Conservation (phyloP, 1,140 invertebrate genomes). For the Ctenoplectra terminalis region DNA sequence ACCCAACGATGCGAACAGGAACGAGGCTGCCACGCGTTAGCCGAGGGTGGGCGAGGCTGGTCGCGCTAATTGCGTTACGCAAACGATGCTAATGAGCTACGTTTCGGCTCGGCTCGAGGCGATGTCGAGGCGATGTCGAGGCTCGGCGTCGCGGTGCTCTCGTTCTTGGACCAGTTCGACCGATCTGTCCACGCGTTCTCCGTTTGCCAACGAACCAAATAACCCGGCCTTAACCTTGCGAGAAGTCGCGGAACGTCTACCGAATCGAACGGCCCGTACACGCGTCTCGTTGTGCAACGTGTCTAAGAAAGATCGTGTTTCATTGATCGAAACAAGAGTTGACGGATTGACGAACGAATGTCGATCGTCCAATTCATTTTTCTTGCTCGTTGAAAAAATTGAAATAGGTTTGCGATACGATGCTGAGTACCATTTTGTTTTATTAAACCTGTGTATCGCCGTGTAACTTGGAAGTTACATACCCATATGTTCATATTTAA, state of each 20-base stretch:
- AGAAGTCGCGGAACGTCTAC: constrained; percentile 3
- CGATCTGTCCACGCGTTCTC: constrained; percentile 16
- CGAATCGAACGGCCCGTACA: background rate
- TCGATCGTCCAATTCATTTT: background rate
- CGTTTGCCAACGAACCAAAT: constrained; percentile 57
- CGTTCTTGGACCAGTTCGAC: constrained; percentile 33
- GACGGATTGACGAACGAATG: background rate
- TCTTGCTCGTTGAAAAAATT: background rate
- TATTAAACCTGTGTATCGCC: too few species aligned
- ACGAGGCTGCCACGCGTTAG: background rate
- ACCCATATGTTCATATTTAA: too few species aligned
- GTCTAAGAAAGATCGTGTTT: background rate
- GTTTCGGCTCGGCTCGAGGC: constrained; percentile 1
- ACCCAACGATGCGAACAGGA: constrained; percentile 29
- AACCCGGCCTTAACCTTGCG: constrained; percentile 59
- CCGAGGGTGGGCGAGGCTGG: constrained; percentile 31
- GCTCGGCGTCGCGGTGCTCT: background rate
- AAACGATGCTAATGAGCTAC: constrained; percentile 64
- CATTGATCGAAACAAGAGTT: background rate
- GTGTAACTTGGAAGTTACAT: too few species aligned
- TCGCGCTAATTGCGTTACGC: constrained; percentile 73
- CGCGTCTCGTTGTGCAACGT: background rate
- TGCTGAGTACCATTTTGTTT: too few species aligned
- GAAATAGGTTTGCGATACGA: too few species aligned
- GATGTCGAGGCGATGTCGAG: constrained; percentile 17